Evolutionary conservation across 2,113 vertebrate genomes (phyloP), one percentile per base, ranked within the genome.

Genomic region (Cnemophilus loriae): DNA sequence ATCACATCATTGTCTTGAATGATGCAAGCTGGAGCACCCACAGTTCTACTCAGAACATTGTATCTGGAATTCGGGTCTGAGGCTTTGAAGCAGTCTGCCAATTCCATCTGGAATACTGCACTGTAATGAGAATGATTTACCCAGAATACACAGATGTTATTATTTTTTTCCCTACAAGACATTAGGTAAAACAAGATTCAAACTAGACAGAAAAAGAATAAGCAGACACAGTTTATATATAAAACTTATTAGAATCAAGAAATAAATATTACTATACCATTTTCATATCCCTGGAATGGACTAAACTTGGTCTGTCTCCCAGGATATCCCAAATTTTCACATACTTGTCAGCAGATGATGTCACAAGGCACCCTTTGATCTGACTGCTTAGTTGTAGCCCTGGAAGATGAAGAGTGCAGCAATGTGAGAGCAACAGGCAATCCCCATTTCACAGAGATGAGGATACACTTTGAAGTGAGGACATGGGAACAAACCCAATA

Each of bases 271-370:
- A 93, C 76, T 73, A 87, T 97, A 99, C 99, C 99, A 99, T 99
- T 97, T 99, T 99, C 99, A 99, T 99, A 89, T 99, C 99, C 73
- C 99, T 98, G 33, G 99, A 99, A 94, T 99, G 99, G 75, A 99
- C 82, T 65, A 99, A 98, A 94, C 96, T 99, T 44, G 99, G 99
- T 96, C 98, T 99, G 93, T 99, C 98, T 77, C 99, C 98, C 37
- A 99, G 73, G 70, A 99, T 99, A 97, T 99, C 99, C 99, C 99
- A 99, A 28, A 99, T 98, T 95, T 99, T 99, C 67, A 99, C 99
- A 0, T 98, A 98, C 93, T 98, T 99, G 97, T 99, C 99, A 49
- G 98, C 98, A 35, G 99, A 99, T 8, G 99, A 98, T 3, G 99
- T 99, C 86, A 99, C 98, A 37, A 99, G 98, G 87, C 99, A 99